Base-by-base conservation (phyloP, 37 sponge, comb jelly and placozoan species). In the Crambe crambe region DNA sequence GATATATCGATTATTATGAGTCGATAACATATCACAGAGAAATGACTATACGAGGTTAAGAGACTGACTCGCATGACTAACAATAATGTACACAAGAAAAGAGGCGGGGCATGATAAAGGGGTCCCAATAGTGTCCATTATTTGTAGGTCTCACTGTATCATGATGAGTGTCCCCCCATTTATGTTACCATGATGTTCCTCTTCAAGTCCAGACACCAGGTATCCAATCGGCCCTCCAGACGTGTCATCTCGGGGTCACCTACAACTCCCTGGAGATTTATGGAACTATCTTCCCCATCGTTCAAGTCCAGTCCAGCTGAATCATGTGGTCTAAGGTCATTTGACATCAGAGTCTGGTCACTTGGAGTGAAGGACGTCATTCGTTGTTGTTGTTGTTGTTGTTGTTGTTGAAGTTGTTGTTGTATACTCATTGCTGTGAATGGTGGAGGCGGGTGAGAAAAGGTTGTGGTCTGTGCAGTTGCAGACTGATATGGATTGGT, bases 171-270 rank as follows among this genome's bases (percentile, higher is more conserved):
- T 15, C 51, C 51, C 6, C 10, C 12, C 51, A 47, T 47, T 47
- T 47, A n/a, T 34, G 90, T 54, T 74, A 95, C 99, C 84, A 98
- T 70, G 3, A 95, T 75, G 67, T 95, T 95, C 47, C 92, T 88
- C 85, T 95, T 93, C 58, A 98, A 74, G 51, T 93, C 92, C 21
- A 70, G 37, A 65, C 89, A 90, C 94, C 90, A 95, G 25, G 42
- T 62, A 43, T 98, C 96, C 35, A 98, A n/a, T 68, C 94, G 94
- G 3, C 43, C 42, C 12, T 78, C 94, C 42, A 97, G 74, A 25
- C 87, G 69, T 34, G 68, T 84, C 59, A 86, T 61, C 44, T 94
- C 97, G 1, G 75, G 87, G 40, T 96, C 94, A n/a, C n/a, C n/a
- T n/a, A 21, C 18, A 37, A 20, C 70, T 37, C 36, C 6, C 26